Evolutionary conservation across 2,797 vertebrate genomes (phyloP).

Genomic region (Toxotes lorentzi): DNA sequence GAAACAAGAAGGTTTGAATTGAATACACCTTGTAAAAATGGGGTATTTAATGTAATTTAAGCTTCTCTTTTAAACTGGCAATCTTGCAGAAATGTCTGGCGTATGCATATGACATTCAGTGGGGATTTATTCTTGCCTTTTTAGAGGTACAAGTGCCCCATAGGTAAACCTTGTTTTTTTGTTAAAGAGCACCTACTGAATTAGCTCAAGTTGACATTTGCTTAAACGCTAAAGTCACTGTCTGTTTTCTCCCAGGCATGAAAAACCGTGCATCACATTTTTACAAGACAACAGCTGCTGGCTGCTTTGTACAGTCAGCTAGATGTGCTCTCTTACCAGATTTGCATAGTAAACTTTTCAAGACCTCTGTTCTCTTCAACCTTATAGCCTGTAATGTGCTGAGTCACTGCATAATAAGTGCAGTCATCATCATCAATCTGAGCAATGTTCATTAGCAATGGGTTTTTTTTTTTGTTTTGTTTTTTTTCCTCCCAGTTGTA

Average conservation of each 20-base stretch:
- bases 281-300: constrained; percentile 59
- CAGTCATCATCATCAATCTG: constrained; percentile 48
- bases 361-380: constrained; percentile 34
- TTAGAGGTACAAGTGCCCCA: constrained; percentile 23
- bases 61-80: background rate
- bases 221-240: constrained; percentile 22
- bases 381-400: constrained; percentile 40
- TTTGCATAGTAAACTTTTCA: constrained; percentile 46
- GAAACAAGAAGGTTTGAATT: background rate
- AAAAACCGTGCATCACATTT: constrained; percentile 30
- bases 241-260: constrained; percentile 31
- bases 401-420: constrained; percentile 53
- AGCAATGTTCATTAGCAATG: constrained; percentile 17
- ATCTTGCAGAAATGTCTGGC: background rate
- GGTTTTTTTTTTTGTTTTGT: background rate
- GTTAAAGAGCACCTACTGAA: constrained; percentile 24
- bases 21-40: background rate
- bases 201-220: constrained; percentile 37
- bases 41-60: background rate
- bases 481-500: background rate
- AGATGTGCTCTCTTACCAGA: constrained; percentile 35
- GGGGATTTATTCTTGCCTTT: constrained; percentile 12
- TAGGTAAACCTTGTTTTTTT: constrained; percentile 38
- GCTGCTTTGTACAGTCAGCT: constrained; percentile 57
- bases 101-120: background rate